These are phyloP conservation scores for Oxyscelio sp. DNA, from an alignment of 2,888 invertebrate species.

Conservation along the genomic window DNA sequence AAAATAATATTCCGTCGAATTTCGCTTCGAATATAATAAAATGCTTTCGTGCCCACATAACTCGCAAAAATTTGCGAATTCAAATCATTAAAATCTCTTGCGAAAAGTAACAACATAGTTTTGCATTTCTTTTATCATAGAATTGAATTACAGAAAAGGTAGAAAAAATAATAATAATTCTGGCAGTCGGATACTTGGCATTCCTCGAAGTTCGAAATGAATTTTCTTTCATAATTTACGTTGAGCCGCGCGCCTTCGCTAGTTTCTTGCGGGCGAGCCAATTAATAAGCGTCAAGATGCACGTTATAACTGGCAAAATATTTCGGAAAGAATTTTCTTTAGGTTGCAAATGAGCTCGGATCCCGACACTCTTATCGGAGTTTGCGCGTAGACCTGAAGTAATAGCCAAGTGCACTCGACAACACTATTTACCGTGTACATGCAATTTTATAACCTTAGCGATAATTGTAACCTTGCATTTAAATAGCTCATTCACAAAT, in stretches of 20 bases:
- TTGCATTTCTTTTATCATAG: no score
- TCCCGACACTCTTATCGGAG: constrained; percentile 28
- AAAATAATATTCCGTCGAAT: no score
- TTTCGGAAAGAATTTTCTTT: constrained; percentile 59
- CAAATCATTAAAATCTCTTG: no score
- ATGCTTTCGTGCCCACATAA: no score
- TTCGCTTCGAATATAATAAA: no score
- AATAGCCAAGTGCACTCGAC: constrained; percentile 45
- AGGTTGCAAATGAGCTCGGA: constrained; percentile 54
- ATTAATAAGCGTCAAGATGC: constrained; percentile 65
- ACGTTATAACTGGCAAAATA: constrained; percentile 55
- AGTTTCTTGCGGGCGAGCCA: constrained; percentile 49
- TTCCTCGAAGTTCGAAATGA: no score
- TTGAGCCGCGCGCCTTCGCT: constrained; percentile 12
- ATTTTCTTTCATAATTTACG: no score
- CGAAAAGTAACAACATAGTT: no score
- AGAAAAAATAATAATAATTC: no score
- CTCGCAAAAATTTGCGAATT: no score
- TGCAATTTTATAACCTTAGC: constrained; percentile 21
- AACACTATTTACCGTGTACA: constrained; percentile 51
- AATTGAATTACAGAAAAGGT: no score
- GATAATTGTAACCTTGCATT: constrained; percentile 38
- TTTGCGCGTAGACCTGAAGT: constrained; percentile 26
- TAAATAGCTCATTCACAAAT: constrained; percentile 20
- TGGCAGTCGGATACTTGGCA: no score